Evolutionary conservation across 2,888 invertebrate genomes (phyloP).

Genomic region (Hirtodrosophila histrioides): DNA sequence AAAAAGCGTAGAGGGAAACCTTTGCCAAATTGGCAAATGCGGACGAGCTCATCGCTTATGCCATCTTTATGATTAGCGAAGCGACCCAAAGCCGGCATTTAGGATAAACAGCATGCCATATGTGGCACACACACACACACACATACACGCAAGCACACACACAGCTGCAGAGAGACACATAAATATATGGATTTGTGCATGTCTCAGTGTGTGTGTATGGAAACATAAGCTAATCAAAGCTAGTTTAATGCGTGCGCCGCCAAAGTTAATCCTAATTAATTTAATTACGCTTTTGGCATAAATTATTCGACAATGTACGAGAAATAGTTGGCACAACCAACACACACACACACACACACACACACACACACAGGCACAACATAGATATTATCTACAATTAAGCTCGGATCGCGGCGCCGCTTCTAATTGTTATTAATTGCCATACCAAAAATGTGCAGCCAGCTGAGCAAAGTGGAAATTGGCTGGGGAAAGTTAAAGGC

Average conservation of each 20-base stretch:
- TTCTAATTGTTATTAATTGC: constrained; percentile 74
- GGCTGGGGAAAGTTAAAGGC: constrained; percentile 12
- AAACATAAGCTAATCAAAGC: constrained; percentile 78
- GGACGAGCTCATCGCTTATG: constrained; percentile 69
- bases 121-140: constrained; percentile 38
- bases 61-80: constrained; percentile 74
- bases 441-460: constrained; percentile 31
- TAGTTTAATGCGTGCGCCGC: constrained; percentile 78
- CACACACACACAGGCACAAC: constrained; percentile 17
- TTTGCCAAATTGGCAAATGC: constrained; percentile 55
- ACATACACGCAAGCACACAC: constrained; percentile 13
- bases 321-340: constrained; percentile 41
- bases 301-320: constrained; percentile 67
- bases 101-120: constrained; percentile 71
- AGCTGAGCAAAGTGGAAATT: constrained; percentile 25
- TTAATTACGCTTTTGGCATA: constrained; percentile 78
- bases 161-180: constrained; percentile 15
- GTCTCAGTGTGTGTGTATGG: constrained; percentile 42
- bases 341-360: constrained; percentile 7
- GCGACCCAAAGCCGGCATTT: constrained; percentile 67
- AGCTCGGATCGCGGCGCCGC: constrained; percentile 55
- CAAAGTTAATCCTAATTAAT: constrained; percentile 80
- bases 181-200: constrained; percentile 49
- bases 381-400: constrained; percentile 71
- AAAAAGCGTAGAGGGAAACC: background rate